These are phyloP conservation scores for Sclerurus mexicanus DNA, from an alignment of 2,113 vertebrate genomes.

Conservation along the genomic window DNA sequence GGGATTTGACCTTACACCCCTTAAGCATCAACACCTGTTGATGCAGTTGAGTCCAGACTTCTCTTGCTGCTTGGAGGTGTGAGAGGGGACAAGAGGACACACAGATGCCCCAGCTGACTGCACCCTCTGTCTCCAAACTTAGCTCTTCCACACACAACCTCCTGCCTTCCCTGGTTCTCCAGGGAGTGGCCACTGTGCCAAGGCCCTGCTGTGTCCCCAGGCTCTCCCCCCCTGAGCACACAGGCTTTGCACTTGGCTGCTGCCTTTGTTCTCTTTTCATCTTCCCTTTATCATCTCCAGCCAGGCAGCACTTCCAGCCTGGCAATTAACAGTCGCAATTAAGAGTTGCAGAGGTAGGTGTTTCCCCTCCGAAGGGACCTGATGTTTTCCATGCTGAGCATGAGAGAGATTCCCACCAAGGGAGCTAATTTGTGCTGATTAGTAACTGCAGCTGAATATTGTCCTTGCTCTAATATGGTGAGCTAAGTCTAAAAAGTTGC, in stretches of 20 bases:
- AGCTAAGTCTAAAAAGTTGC: not conserved
- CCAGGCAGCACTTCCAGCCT: not conserved
- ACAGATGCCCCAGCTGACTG: fast-evolving
- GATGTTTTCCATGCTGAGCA: slow-evolving; percentile 17
- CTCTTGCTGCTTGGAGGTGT: not conserved
- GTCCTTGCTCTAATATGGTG: not conserved
- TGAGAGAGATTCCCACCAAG: slow-evolving; percentile 3
- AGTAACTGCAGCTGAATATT: not conserved
- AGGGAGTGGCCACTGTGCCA: not conserved
- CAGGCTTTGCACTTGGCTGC: not conserved
- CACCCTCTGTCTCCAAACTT: not conserved
- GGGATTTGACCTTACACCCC: too few species aligned
- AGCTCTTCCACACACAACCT: not conserved
- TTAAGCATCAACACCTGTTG: fast-evolving
- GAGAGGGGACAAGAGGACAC: fast-evolving
- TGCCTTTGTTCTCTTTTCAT: not conserved
- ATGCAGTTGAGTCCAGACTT: not conserved
- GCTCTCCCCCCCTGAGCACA: not conserved
- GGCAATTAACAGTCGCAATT: slow-evolving; percentile 39
- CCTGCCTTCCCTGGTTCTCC: not conserved
- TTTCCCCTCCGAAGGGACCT: slow-evolving; percentile 7
- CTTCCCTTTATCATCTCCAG: not conserved
- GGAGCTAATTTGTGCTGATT: slow-evolving; percentile 24
- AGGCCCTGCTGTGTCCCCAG: not conserved
- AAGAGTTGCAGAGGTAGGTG: slow-evolving; percentile 31